A percentile compares a stretch with the other conserved stretches of the same genome.
phyloP scores from a whole-genome alignment of 1,140 invertebrate genomes.

The Thalassaphorura encarpata region DNA sequence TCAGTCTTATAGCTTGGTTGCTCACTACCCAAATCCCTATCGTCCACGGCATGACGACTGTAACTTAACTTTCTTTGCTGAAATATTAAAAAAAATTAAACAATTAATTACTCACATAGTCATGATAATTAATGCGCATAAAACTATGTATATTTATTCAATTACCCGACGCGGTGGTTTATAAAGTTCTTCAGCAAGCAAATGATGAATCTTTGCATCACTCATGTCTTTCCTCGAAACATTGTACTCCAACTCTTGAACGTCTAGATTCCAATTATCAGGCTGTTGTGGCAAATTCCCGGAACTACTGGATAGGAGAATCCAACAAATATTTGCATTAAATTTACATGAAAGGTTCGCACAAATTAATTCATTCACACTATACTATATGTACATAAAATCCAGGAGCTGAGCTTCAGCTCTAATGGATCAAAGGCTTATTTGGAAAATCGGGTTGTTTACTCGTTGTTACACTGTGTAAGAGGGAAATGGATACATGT shows the following conservation, averaged over 20 bases:
- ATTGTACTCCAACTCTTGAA: slow-evolving; percentile 86
- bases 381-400: not conserved
- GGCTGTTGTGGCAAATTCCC: slow-evolving; percentile 13
- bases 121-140: not conserved
- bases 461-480: no score
- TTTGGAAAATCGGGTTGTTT: no score
- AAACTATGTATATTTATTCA: no score
- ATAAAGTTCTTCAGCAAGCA: slow-evolving; percentile 79
- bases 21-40: slow-evolving; percentile 64
- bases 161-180: slow-evolving; percentile 80
- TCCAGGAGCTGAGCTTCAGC: no score
- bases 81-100: slow-evolving; percentile 2
- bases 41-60: slow-evolving; percentile 79
- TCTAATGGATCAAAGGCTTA: no score
- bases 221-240: slow-evolving; percentile 81
- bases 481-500: no score
- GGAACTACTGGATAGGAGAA: slow-evolving; percentile 12
- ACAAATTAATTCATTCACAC: not conserved
- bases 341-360: no score
- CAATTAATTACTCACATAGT: not conserved
- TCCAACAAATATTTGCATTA: not conserved
- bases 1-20: slow-evolving; percentile 76
- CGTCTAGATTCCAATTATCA: slow-evolving; percentile 69
- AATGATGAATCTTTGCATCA: slow-evolving; percentile 84
- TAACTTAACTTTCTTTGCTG: slow-evolving; percentile 80